Conservation (phyloP, 2,113 vertebrate species). For the Pangasianodon hypophthalmus region DNA sequence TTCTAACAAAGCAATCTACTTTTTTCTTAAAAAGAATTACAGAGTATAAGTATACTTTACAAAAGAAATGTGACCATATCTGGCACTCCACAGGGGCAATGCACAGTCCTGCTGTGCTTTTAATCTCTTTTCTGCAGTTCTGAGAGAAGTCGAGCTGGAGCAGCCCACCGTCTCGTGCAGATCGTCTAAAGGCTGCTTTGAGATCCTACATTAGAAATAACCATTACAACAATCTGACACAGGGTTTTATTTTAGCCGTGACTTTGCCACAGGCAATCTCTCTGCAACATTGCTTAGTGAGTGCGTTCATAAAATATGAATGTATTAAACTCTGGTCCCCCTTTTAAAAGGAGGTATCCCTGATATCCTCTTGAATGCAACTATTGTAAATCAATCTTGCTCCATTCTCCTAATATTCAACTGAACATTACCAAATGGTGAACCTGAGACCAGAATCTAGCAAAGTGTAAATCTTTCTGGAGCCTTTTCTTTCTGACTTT, state of each 20-base stretch:
- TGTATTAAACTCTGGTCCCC: constrained; percentile 29
- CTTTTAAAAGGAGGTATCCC: constrained; percentile 21
- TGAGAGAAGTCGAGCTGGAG: neutral
- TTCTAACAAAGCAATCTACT: constrained; percentile 23
- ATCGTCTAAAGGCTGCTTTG: constrained; percentile 15
- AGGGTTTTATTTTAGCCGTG: constrained; percentile 6
- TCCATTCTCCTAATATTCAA: constrained; percentile 9
- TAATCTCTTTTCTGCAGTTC: neutral
- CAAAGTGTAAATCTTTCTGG: neutral
- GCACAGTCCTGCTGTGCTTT: neutral
- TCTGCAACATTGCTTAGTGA: constrained; percentile 13
- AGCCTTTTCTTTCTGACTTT: neutral
- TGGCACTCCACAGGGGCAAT: neutral
- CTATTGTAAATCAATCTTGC: constrained; percentile 12
- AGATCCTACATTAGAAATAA: constrained; percentile 36
- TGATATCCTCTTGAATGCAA: constrained; percentile 8
- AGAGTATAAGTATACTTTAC: neutral
- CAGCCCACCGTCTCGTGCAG: constrained; percentile 6
- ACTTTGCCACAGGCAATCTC: constrained; percentile 37
- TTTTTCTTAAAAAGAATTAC: neutral
- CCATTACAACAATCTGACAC: constrained; percentile 18
- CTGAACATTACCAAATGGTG: neutral
- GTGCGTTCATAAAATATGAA: constrained; percentile 35
- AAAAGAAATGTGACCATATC: constrained; percentile 2
- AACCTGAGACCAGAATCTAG: neutral